These are phyloP conservation scores for Drosophila neonasuta DNA, from an alignment of 2,888 invertebrate species.

Conservation along the genomic window DNA sequence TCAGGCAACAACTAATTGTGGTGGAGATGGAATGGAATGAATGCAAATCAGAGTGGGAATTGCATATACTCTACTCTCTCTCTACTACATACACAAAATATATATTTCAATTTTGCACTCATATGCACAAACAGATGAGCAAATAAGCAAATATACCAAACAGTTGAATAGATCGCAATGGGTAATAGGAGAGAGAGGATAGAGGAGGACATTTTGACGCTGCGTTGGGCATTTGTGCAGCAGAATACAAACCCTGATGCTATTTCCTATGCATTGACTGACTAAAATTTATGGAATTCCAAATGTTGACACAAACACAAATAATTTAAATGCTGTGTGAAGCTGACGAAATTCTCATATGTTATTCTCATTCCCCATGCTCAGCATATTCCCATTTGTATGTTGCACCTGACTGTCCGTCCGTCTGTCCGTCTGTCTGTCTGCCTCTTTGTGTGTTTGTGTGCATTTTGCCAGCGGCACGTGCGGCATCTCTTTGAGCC, in stretches of 20 bases:
- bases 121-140: constrained; percentile 37
- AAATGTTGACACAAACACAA: constrained; percentile 73
- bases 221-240: constrained; percentile 30
- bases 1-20: constrained; percentile 10
- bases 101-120: constrained; percentile 53
- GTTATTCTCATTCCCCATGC: constrained; percentile 20
- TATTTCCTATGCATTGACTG: constrained; percentile 51
- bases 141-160: constrained; percentile 32
- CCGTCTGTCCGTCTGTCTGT: neutral
- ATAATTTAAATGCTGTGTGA: constrained; percentile 68
- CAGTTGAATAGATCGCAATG: neutral
- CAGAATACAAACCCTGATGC: constrained; percentile 23
- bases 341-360: constrained; percentile 52
- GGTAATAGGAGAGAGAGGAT: neutral
- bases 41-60: constrained; percentile 10
- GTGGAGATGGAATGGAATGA: neutral
- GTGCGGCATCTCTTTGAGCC: constrained; percentile 48
- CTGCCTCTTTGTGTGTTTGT: neutral
- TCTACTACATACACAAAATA: neutral
- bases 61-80: constrained; percentile 14
- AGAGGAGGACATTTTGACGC: constrained; percentile 23
- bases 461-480: constrained; percentile 26
- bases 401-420: neutral
- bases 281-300: constrained; percentile 68
- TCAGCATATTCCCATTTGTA: neutral